These are phyloP conservation scores for Daubentonia madagascariensis DNA, from an alignment of 2,113 vertebrate genomes.

Conservation along the genomic window DNA sequence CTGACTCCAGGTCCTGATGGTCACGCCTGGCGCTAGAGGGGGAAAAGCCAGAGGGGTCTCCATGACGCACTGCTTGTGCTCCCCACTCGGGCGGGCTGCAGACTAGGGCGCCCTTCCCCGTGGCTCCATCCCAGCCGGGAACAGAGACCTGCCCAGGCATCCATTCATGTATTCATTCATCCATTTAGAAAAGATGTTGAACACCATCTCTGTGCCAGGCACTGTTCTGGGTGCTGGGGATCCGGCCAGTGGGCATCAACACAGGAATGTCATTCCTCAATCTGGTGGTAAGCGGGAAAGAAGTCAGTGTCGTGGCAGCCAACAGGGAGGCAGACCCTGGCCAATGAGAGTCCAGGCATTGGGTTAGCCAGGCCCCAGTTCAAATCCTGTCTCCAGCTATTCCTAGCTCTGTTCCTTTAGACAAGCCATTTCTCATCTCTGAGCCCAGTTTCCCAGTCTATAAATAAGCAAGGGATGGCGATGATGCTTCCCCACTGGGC, in stretches of 20 bases:
- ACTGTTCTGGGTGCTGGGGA: neutral
- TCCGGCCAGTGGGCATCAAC: fast-evolving
- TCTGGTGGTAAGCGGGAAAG: neutral
- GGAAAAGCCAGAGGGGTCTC: neutral
- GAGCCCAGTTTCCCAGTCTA: neutral
- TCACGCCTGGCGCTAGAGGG: neutral
- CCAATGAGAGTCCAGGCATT: neutral
- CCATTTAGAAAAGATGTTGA: neutral
- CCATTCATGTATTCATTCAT: neutral
- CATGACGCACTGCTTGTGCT: fast-evolving
- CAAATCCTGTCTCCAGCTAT: neutral
- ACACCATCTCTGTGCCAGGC: neutral
- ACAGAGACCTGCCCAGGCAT: neutral
- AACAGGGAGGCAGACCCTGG: fast-evolving
- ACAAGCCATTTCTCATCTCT: neutral
- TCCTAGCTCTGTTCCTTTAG: neutral
- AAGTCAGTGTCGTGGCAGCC: fast-evolving
- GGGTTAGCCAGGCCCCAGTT: neutral
- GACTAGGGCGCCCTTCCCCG: neutral
- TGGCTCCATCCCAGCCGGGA: neutral
- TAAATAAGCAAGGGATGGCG: fast-evolving
- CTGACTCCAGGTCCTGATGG: neutral
- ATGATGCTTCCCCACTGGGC: neutral
- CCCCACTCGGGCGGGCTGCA: neutral
- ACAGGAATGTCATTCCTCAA: neutral